phyloP scores from a whole-genome alignment of 2,797 vertebrate genomes.

The Eidolon dupreanum region DNA sequence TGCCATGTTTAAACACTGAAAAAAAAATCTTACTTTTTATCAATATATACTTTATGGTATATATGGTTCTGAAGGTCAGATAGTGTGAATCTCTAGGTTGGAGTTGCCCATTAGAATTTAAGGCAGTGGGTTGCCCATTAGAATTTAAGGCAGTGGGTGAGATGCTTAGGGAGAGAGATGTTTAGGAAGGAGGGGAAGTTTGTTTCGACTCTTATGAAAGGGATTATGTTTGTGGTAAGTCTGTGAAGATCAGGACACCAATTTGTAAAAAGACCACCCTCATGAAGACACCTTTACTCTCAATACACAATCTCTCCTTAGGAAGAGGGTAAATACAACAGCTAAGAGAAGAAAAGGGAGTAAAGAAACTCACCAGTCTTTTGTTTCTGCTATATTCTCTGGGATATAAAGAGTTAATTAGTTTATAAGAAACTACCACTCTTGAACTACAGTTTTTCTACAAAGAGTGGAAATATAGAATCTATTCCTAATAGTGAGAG shows the following conservation, averaged over 20 bases:
- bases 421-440: neutral
- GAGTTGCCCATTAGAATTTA: neutral
- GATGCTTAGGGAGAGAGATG: neutral
- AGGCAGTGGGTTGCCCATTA: neutral
- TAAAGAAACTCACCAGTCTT: neutral
- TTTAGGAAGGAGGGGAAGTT: neutral
- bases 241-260: neutral
- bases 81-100: neutral
- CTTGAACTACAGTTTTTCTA: neutral
- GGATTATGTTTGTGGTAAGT: neutral
- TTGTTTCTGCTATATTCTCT: neutral
- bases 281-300: neutral
- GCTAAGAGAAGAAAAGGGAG: neutral
- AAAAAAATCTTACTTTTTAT: neutral
- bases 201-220: neutral
- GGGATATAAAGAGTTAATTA: neutral
- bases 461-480: neutral
- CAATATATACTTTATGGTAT: neutral
- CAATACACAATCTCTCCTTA: neutral
- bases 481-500: neutral
- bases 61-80: neutral
- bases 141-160: neutral
- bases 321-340: neutral
- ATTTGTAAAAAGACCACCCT: neutral
- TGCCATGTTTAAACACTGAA: neutral